phyloP scores from a whole-genome alignment of 1,140 invertebrate genomes.

The Ladona fulva region DNA sequence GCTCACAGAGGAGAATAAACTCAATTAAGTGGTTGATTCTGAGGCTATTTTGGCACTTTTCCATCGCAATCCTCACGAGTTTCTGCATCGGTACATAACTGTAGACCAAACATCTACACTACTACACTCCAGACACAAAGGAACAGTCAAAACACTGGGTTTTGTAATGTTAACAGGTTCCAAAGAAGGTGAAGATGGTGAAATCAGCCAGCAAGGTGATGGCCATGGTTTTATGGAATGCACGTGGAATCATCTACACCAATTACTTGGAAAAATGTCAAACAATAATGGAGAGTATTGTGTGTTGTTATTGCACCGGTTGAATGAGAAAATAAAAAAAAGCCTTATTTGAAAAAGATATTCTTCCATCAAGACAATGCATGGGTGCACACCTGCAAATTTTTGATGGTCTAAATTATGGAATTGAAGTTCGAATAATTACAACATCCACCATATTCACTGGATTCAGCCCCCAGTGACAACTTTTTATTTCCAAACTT shows the following conservation, averaged over 20 bases:
- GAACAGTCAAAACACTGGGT: slow-evolving; percentile 21
- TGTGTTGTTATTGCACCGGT: too few relatives aligned
- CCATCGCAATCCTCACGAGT: slow-evolving; percentile 16
- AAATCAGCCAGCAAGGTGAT: slow-evolving; percentile 33
- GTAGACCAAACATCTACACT: slow-evolving; percentile 25
- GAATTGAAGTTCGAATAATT: too few relatives aligned
- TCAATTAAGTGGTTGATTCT: too few relatives aligned
- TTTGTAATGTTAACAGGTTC: not conserved
- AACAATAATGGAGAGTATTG: too few relatives aligned
- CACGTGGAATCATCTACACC: slow-evolving; percentile 32
- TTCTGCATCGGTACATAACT: slow-evolving; percentile 22
- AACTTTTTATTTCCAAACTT: too few relatives aligned
- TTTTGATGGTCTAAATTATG: slow-evolving; percentile 30
- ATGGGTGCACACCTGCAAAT: slow-evolving; percentile 28
- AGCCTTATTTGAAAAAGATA: slow-evolving; percentile 32
- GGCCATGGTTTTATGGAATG: slow-evolving; percentile 32
- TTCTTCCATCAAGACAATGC: slow-evolving; percentile 35
- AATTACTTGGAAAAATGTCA: slow-evolving; percentile 40
- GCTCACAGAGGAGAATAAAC: too few relatives aligned
- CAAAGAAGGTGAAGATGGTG: slow-evolving; percentile 28
- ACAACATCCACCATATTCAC: too few relatives aligned
- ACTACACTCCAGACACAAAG: slow-evolving; percentile 23
- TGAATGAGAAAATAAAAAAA: slow-evolving; percentile 26
- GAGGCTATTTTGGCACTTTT: slow-evolving; percentile 23
- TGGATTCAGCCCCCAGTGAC: too few relatives aligned